phyloP scores from a whole-genome alignment of 2,113 vertebrate genomes.

The Alces alces region DNA sequence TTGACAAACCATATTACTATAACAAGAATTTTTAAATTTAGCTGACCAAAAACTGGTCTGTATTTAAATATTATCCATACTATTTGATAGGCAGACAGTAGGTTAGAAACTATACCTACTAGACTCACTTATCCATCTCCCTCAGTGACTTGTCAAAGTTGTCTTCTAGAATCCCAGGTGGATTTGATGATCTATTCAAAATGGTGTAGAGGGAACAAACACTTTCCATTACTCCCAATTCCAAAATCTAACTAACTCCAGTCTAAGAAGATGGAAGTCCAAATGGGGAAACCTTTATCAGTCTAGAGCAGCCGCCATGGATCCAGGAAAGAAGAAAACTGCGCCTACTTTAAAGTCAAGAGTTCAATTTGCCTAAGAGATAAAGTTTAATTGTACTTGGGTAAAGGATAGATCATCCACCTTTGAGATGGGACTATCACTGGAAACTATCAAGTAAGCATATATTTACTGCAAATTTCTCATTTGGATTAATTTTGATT shows the following conservation, averaged over 20 bases:
- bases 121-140: neutral
- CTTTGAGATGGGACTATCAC: neutral
- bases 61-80: neutral
- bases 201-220: neutral
- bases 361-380: neutral
- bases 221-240: neutral
- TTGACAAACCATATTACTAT: neutral
- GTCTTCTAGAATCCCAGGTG: neutral
- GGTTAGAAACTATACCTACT: neutral
- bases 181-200: neutral
- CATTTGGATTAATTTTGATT: neutral
- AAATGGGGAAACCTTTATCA: neutral
- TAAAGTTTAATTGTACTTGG: neutral
- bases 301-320: neutral
- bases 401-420: neutral
- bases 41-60: neutral
- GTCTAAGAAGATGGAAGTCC: neutral
- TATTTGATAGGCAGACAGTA: neutral
- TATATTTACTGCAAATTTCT: neutral
- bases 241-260: neutral
- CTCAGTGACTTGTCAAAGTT: neutral
- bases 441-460: neutral
- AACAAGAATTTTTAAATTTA: neutral
- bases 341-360: neutral
- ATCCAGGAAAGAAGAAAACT: neutral